A percentile compares a stretch with the other conserved stretches of the same genome.
Conservation (phyloP, 2,888 invertebrate genomes). For the Lobophora halterata region DNA sequence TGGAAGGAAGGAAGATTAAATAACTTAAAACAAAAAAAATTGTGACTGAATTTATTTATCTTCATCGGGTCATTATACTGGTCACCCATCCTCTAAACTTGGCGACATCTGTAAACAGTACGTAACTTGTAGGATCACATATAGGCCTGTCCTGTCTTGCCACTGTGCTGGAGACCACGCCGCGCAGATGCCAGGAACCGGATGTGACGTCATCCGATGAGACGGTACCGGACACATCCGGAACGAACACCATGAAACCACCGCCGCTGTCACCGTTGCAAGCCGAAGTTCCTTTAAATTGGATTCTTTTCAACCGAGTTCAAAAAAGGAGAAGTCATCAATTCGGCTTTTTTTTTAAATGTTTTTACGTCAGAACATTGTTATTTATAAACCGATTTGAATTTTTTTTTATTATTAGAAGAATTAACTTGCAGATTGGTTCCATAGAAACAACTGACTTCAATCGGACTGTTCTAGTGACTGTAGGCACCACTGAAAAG, state of each 20-base stretch:
- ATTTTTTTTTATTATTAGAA: too few species aligned
- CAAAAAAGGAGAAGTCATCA: too few species aligned
- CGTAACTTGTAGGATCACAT: conserved; percentile 66
- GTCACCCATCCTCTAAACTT: conserved; percentile 49
- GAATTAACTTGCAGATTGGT: too few species aligned
- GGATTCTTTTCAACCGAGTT: too few species aligned
- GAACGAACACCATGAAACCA: conserved; percentile 60
- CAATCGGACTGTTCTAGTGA: too few species aligned
- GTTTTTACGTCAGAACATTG: too few species aligned
- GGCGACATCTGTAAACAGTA: conserved; percentile 67
- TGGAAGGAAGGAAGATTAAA: too few species aligned
- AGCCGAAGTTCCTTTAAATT: conserved; percentile 63
- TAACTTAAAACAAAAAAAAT: too few species aligned
- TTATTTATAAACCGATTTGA: too few species aligned
- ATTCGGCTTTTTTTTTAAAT: too few species aligned
- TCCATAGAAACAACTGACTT: too few species aligned
- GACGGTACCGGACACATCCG: conserved; percentile 34
- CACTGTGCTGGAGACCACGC: conserved; percentile 48
- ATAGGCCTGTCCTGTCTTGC: conserved; percentile 38
- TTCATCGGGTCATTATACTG: conserved; percentile 22
- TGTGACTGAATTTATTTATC: background rate
- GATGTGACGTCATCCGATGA: conserved; percentile 29
- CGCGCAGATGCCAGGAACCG: conserved; percentile 48
- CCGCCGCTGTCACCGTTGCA: conserved; percentile 79
- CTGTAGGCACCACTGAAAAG: too few species aligned